A percentile compares a stretch with the other conserved stretches of the same genome.
phyloP scores from a whole-genome alignment of 92 coral and sea anemone species.

The Heliopora coerulea region DNA sequence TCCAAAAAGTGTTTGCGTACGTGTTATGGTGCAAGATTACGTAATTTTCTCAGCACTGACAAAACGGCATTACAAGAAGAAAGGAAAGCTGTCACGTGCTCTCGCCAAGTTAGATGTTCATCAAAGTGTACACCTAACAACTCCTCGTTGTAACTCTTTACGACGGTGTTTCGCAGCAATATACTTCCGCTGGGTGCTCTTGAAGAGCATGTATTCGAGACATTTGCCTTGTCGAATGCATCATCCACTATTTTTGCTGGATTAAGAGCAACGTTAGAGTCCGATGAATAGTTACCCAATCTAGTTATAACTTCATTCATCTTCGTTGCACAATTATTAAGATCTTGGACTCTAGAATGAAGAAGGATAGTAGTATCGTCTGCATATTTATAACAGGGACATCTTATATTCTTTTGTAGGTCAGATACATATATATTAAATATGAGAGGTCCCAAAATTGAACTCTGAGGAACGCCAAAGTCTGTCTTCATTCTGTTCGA shows the following conservation, averaged over 20 bases:
- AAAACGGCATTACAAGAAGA: slow-evolving; percentile 7
- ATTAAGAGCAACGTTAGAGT: too few species aligned
- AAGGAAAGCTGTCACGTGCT: background rate
- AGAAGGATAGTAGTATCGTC: slow-evolving; percentile 40
- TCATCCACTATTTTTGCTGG: too few species aligned
- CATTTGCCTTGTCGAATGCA: too few species aligned
- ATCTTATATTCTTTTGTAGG: slow-evolving; percentile 18
- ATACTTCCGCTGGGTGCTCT: too few species aligned
- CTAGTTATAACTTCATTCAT: slow-evolving; percentile 17
- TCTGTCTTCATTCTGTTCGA: background rate
- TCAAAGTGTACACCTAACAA: slow-evolving; percentile 9
- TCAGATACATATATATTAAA: slow-evolving; percentile 34
- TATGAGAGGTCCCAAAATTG: slow-evolving; percentile 24
- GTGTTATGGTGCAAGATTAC: background rate
- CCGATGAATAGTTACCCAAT: background rate
- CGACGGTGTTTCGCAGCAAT: too few species aligned
- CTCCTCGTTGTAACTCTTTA: too few species aligned
- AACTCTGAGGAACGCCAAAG: slow-evolving; percentile 45
- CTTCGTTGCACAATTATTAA: background rate
- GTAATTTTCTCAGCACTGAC: background rate
- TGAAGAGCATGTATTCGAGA: too few species aligned
- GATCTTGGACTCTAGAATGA: slow-evolving; percentile 14
- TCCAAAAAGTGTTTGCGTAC: slow-evolving; percentile 1
- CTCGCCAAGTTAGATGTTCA: background rate
- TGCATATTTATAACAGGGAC: slow-evolving; percentile 44